Evolutionary conservation across 2,888 invertebrate species (phyloP).

Genomic region (Lissocephala sabroskyi): DNA sequence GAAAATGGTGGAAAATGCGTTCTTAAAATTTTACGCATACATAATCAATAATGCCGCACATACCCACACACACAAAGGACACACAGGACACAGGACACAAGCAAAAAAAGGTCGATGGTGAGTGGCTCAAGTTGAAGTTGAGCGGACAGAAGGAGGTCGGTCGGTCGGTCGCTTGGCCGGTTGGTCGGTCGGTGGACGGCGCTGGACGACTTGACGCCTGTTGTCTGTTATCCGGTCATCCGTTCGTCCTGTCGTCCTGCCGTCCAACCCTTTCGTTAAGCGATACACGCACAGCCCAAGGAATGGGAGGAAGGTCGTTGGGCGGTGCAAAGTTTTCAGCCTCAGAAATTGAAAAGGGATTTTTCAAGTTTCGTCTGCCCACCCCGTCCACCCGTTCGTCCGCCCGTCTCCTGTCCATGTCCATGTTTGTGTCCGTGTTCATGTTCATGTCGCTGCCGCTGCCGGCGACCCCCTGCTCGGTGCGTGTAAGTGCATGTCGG

Average conservation of each 20-base stretch:
- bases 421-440: slow-evolving; percentile 7
- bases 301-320: neutral
- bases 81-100: neutral
- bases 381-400: too few species aligned
- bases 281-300: slow-evolving; percentile 7
- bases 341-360: slow-evolving; percentile 23
- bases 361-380: slow-evolving; percentile 15
- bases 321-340: slow-evolving; percentile 14
- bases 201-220: neutral
- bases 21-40: slow-evolving; percentile 24
- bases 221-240: slow-evolving; percentile 8
- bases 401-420: slow-evolving; percentile 9
- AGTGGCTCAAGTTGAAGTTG: too few species aligned
- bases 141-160: neutral
- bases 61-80: neutral
- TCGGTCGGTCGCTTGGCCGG: slow-evolving; percentile 3
- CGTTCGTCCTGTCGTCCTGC: slow-evolving; percentile 3
- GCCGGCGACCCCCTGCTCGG: too few species aligned
- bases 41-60: slow-evolving; percentile 20
- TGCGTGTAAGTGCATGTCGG: slow-evolving; percentile 5
- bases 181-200: neutral
- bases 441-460: slow-evolving; percentile 2
- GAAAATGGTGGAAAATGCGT: slow-evolving; percentile 18
- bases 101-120: neutral
- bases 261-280: slow-evolving; percentile 20